These are phyloP conservation scores for Meandrusa payeni DNA, from an alignment of 2,888 invertebrate species.

Conservation along the genomic window DNA sequence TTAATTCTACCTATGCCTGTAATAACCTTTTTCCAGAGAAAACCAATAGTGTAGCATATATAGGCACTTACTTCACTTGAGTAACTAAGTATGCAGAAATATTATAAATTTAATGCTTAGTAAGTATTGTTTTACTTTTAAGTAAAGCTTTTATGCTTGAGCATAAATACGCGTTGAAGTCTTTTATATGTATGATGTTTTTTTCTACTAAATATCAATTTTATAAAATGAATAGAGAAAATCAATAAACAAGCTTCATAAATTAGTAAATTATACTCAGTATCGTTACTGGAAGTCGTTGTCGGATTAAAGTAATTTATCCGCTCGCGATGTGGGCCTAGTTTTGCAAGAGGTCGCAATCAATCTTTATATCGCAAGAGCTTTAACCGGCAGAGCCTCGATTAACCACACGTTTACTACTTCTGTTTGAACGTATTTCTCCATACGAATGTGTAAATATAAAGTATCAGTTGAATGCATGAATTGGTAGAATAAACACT, in stretches of 20 bases:
- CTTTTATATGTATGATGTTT: slow-evolving; percentile 12
- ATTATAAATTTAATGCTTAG: no score
- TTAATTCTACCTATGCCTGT: no score
- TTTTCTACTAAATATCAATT: neutral
- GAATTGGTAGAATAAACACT: no score
- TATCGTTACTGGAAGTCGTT: slow-evolving; percentile 15
- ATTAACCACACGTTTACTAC: neutral
- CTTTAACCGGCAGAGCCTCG: slow-evolving; percentile 6
- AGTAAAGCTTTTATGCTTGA: no score
- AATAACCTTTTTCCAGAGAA: no score
- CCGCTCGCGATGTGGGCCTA: slow-evolving; percentile 6
- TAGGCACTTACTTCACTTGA: no score
- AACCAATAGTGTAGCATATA: no score
- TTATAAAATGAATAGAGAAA: slow-evolving; percentile 7
- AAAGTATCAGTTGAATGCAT: no score
- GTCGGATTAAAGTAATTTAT: slow-evolving; percentile 23
- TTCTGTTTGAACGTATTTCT: neutral
- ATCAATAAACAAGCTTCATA: slow-evolving; percentile 6
- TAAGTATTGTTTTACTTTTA: no score
- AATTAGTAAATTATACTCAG: slow-evolving; percentile 5
- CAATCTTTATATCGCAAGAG: slow-evolving; percentile 22
- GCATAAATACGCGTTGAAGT: slow-evolving; percentile 16
- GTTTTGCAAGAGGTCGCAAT: slow-evolving; percentile 23
- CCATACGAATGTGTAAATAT: no score
- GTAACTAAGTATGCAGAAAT: no score